Evolutionary conservation across 2,888 invertebrate species (phyloP), one percentile per base, ranked within the genome.

Genomic region (Aspidapion aeneum): DNA sequence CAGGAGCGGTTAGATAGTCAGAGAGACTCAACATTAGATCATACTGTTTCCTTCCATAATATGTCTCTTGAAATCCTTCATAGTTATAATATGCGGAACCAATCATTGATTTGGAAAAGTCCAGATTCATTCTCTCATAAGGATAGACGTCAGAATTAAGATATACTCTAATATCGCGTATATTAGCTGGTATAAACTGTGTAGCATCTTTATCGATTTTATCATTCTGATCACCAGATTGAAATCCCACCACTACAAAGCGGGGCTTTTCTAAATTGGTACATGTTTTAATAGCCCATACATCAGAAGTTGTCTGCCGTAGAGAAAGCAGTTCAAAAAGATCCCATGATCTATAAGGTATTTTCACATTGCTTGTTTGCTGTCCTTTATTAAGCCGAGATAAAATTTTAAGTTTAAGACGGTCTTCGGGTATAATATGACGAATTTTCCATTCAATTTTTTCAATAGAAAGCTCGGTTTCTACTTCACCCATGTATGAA

Each of bases 321-420:
- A 52, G 19, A 18, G 52, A 52, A 7, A n/a, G 52, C n/a, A 52
- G 19, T 19, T 52, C 52, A 52, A 7, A 21, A 12, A 62, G 22
- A 58, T 62, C 62, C 62, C 57, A 51, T 5, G n/a, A 57, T 12
- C 62, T 50, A 62, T 51, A 58, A 18, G 62, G 48, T 1, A 58
- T 54, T 52, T 51, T 35, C 9, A 49, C 18, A 1, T 16, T 57
- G 1, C 49, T 2, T 1, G 18, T 51, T 18, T 49, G 20, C 1
- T 50, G 49, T 1, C 57, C 35, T 55, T 21, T 49, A 17, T 18
- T 20, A 7, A 56, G 3, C 7, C 19, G 3, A 9, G 56, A 56
- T 9, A 56, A 21, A 7, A 56, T n/a, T n/a, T 56, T 56, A 12
- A 56, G 5, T 21, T 18, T 5, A 7, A 7, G 21, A 7, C 18